Evolutionary conservation across 2,888 invertebrate genomes (phyloP).

Genomic region (Rhopalosiphum nymphaeae): DNA sequence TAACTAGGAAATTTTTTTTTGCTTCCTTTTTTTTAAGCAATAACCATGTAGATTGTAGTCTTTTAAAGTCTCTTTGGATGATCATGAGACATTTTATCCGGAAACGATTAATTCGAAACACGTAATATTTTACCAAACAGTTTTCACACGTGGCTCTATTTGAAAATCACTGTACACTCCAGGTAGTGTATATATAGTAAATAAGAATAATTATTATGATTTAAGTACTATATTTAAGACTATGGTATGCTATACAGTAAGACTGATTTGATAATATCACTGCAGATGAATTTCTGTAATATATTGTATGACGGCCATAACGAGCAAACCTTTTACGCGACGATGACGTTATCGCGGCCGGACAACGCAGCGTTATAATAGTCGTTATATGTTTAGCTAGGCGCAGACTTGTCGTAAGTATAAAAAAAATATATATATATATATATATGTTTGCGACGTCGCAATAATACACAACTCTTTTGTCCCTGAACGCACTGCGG

Average conservation of each 20-base stretch:
- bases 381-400: background rate
- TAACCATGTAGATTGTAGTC: background rate
- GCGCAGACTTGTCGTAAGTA: background rate
- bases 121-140: background rate
- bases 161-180: background rate
- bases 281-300: background rate
- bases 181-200: background rate
- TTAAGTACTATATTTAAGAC: background rate
- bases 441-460: background rate
- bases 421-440: background rate
- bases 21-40: background rate
- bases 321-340: background rate
- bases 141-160: background rate
- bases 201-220: background rate
- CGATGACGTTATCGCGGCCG: background rate
- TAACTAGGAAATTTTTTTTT: background rate
- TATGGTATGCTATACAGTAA: background rate
- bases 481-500: constrained; percentile 26
- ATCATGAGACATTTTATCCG: background rate
- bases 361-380: background rate
- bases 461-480: background rate
- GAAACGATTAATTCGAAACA: background rate
- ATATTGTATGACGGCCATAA: background rate
- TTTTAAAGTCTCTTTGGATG: background rate
- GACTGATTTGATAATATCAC: background rate